These are phyloP conservation scores for Marisa cornuarietis DNA, from an alignment of 1,140 invertebrate species.

Conservation along the genomic window DNA sequence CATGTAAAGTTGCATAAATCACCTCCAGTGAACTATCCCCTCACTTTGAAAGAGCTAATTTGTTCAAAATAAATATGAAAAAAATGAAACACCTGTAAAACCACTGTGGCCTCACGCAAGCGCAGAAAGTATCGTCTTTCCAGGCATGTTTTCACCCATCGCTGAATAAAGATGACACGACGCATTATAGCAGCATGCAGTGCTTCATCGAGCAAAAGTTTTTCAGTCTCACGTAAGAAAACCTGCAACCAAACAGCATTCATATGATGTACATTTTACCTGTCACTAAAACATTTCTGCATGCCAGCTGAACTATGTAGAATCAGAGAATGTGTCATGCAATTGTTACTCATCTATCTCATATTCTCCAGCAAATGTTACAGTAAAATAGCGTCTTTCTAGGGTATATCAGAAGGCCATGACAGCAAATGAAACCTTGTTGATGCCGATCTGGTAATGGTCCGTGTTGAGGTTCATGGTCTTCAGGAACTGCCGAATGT, in stretches of 20 bases:
- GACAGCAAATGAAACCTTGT: slow-evolving; percentile 70
- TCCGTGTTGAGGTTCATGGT: slow-evolving; percentile 83
- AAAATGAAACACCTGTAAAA: slow-evolving; percentile 74
- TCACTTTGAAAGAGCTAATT: no score
- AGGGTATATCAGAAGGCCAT: slow-evolving; percentile 6
- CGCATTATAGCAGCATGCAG: slow-evolving; percentile 94
- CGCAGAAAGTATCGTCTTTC: slow-evolving; percentile 81
- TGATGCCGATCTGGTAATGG: slow-evolving; percentile 90
- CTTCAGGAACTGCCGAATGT: slow-evolving; percentile 82
- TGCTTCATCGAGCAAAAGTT: slow-evolving; percentile 88
- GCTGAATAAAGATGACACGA: slow-evolving; percentile 89
- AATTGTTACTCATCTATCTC: no score
- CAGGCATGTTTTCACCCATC: slow-evolving; percentile 87
- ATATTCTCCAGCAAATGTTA: no score
- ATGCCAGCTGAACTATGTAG: no score
- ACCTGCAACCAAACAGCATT: slow-evolving; percentile 68
- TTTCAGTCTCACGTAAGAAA: slow-evolving; percentile 90
- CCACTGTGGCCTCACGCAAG: slow-evolving; percentile 75
- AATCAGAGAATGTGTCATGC: no score
- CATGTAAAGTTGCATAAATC: no score
- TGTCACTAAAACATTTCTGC: no score
- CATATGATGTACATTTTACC: no score
- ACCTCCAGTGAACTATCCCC: no score
- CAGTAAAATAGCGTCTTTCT: neutral
- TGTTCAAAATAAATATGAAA: neutral